These are phyloP conservation scores for Odontomyia ornata DNA, from an alignment of 2,888 invertebrate species.

Conservation along the genomic window DNA sequence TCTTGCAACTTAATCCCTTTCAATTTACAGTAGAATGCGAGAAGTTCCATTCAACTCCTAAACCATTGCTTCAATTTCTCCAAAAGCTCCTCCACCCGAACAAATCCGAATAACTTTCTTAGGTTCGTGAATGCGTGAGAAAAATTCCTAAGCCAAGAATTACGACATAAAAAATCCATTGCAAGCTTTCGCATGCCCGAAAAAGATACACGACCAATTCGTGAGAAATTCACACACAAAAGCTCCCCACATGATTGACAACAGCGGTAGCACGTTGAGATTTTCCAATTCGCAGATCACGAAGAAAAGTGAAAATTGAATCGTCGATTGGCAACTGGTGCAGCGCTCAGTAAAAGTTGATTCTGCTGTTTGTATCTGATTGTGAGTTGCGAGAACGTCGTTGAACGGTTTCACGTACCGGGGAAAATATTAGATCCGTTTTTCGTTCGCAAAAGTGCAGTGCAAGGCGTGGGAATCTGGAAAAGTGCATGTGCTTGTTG, in stretches of 20 bases:
- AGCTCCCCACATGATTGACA: constrained; percentile 7
- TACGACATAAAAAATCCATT: background rate
- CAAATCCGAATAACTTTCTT: too few species aligned
- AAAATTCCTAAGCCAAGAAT: too few species aligned
- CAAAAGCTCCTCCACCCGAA: too few species aligned
- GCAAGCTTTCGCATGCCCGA: background rate
- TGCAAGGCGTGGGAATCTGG: background rate
- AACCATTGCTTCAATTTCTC: too few species aligned
- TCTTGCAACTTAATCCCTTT: too few species aligned
- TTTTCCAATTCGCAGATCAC: background rate
- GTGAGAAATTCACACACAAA: background rate
- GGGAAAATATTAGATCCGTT: background rate
- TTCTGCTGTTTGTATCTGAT: constrained; percentile 12
- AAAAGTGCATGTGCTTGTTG: background rate
- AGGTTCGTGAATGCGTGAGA: too few species aligned
- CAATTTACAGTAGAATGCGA: too few species aligned
- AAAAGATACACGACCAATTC: background rate
- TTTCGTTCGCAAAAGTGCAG: constrained; percentile 13
- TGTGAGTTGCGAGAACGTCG: background rate
- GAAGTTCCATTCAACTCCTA: too few species aligned
- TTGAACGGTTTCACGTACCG: background rate
- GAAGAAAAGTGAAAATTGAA: constrained; percentile 37
- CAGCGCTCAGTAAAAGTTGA: background rate
- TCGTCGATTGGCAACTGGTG: constrained; percentile 12
- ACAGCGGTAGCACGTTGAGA: background rate